Percentiles rank a stretch among this genome's conserved stretches.
phyloP scores from a whole-genome alignment of 2,888 invertebrate species.

The Ferrisia virgata region DNA sequence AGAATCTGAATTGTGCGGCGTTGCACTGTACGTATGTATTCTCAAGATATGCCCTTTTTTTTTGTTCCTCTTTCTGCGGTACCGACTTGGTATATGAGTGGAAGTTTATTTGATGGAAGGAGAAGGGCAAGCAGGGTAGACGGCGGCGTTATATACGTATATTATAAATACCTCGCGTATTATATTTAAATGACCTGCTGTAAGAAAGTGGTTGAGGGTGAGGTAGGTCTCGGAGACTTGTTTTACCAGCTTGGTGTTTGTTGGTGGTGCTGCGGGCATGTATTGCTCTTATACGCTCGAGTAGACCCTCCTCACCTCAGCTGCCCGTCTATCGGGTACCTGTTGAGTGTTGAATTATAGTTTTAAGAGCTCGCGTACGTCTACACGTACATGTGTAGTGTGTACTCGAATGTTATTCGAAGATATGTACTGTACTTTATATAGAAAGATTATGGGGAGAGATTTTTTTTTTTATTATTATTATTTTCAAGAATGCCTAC shows the following conservation, averaged over 20 bases:
- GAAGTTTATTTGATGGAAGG: no score
- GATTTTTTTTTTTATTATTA: neutral
- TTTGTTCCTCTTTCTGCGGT: neutral
- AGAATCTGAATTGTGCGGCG: neutral
- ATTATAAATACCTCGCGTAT: slow-evolving; percentile 6
- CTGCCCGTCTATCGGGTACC: neutral
- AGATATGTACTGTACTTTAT: neutral
- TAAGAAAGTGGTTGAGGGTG: neutral
- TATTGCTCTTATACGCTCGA: no score
- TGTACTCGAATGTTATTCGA: no score
- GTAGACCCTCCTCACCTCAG: neutral
- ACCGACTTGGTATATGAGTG: neutral
- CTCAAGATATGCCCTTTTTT: neutral
- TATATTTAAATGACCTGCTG: neutral
- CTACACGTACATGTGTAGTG: no score
- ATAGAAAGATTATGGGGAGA: neutral
- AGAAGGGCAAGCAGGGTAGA: no score
- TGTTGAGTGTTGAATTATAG: neutral
- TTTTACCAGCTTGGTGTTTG: neutral
- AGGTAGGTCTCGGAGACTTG: slow-evolving; percentile 13
- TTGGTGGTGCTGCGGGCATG: no score
- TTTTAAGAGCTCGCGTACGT: neutral
- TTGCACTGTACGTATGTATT: no score
- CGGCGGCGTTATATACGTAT: neutral
- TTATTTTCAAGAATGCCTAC: neutral